Conservation (phyloP, 2,888 invertebrate species). For the Lydus trimaculatus region DNA sequence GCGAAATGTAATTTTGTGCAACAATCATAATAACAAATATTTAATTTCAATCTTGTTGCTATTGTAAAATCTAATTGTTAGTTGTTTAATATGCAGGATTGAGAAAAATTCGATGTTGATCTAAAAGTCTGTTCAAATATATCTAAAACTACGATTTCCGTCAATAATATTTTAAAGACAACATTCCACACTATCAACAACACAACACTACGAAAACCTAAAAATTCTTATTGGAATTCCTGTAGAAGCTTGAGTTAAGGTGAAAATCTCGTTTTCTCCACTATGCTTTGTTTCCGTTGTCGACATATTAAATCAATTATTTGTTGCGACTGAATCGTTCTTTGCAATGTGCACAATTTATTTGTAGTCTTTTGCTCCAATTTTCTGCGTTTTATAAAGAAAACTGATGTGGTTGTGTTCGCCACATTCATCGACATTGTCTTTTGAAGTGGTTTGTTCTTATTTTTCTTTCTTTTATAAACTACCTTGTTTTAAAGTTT, state of each 20-base stretch:
- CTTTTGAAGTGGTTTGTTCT: background rate
- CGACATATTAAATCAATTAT: constrained; percentile 8
- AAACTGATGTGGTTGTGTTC: too few species aligned
- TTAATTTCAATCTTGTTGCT: too few species aligned
- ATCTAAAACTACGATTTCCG: too few species aligned
- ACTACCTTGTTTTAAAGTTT: background rate
- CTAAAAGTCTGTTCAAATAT: background rate
- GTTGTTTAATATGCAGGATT: too few species aligned
- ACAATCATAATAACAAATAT: too few species aligned
- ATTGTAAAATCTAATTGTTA: too few species aligned
- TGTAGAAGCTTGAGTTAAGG: background rate
- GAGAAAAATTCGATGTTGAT: too few species aligned
- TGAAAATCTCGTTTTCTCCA: background rate
- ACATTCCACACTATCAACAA: too few species aligned
- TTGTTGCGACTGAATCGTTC: background rate
- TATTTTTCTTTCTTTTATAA: background rate
- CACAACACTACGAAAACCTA: background rate
- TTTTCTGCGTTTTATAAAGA: too few species aligned
- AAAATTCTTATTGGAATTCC: background rate
- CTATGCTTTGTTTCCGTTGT: background rate
- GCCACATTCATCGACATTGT: background rate
- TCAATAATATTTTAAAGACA: too few species aligned
- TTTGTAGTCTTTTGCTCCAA: too few species aligned
- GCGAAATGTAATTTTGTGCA: background rate
- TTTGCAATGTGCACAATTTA: too few species aligned